phyloP scores from a whole-genome alignment of 2,113 vertebrate species.

The Chitala chitala region DNA sequence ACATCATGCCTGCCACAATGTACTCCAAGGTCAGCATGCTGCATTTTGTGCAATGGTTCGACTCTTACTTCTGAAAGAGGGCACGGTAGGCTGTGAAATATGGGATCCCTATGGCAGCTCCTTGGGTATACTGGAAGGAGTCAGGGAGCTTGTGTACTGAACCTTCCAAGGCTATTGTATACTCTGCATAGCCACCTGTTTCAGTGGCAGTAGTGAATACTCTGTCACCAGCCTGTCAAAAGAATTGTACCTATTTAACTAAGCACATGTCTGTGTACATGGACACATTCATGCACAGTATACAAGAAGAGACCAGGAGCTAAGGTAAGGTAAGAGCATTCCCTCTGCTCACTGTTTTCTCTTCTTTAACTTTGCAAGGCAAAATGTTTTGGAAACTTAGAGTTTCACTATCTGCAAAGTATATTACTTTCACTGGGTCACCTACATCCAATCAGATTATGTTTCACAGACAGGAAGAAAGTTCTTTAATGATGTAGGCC shows the following conservation, averaged over 20 bases:
- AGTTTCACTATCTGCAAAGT: no score
- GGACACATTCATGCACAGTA: no score
- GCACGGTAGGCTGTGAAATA: conserved; percentile 92
- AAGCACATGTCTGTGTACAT: neutral
- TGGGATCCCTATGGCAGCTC: conserved; percentile 77
- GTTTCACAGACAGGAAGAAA: no score
- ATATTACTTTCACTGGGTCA: no score
- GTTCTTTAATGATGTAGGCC: no score
- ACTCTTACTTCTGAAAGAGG: conserved; percentile 81
- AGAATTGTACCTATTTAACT: no score
- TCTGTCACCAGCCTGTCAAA: conserved; percentile 73
- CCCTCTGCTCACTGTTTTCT: no score
- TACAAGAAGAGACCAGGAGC: no score
- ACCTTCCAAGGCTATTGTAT: conserved; percentile 61
- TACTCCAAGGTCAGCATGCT: neutral
- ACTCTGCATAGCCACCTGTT: conserved; percentile 86
- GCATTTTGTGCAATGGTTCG: neutral
- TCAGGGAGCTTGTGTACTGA: conserved; percentile 69
- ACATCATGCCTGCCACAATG: neutral
- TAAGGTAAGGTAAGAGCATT: no score
- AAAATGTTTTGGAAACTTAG: no score
- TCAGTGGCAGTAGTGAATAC: conserved; percentile 73
- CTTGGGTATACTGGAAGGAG: conserved; percentile 73
- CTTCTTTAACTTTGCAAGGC: no score
- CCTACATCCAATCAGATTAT: no score